Base-by-base conservation (phyloP, 92 coral and sea anemone genomes). In the Phenganax marumi region DNA sequence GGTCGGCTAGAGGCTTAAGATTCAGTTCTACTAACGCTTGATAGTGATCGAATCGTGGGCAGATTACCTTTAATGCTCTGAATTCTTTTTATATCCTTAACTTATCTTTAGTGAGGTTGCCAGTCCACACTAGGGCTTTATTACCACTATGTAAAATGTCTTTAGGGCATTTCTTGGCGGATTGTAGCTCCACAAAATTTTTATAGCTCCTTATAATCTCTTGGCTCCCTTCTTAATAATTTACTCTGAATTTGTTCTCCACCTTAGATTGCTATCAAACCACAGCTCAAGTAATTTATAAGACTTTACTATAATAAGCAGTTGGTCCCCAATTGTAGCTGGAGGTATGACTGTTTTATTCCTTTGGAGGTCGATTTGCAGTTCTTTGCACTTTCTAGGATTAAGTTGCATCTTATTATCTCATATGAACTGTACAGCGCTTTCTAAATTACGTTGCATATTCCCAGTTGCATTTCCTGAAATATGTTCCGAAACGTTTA, bases 331-430 rank as follows among this genome's bases (percentile, higher is more conserved):
- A n/a, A n/a, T n/a, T n/a, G n/a, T n/a, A n/a, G n/a, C n/a, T n/a
- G n/a, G n/a, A n/a, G n/a, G n/a, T n/a, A n/a, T n/a, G n/a, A n/a
- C n/a, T n/a, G n/a, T n/a, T n/a, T n/a, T n/a, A n/a, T n/a, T n/a
- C n/a, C n/a, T 33, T 68, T 50, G 17, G 52, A 68, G 8, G 7
- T 68, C 50, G 3, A 48, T 68, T 4, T 23, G 7, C 74, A 68
- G 23, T 17, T 68, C 74, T 48, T 33, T 48, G 50, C 74, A 68
- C 50, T 68, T 68, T 68, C n/a, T n/a, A n/a, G n/a, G n/a, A n/a
- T n/a, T n/a, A n/a, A n/a, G n/a, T n/a, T n/a, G n/a, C n/a, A n/a
- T 68, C 3, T 68, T 50, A 16, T 68, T n/a, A 19, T 68, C 17
- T 3, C 33, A 10, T 10, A n/a, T 23, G 49, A 47, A 68, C 14